These are phyloP conservation scores for Aphrocallistes beatrix DNA, from an alignment of 37 sponge, comb jelly and placozoan genomes.

Conservation along the genomic window DNA sequence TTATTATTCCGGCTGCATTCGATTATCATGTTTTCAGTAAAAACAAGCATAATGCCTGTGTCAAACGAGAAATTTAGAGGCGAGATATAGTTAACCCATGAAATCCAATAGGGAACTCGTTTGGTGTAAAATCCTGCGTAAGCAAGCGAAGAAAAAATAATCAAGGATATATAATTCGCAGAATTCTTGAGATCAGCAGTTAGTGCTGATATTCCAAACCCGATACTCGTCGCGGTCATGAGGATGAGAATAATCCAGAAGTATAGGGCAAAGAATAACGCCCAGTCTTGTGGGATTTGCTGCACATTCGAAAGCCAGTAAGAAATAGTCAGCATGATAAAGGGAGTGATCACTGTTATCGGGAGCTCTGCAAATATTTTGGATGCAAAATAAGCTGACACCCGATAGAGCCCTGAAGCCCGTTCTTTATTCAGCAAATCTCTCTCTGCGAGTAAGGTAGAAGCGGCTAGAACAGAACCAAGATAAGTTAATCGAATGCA, in stretches of 20 bases:
- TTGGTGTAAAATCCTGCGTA: conserved; percentile 56
- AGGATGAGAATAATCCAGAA: background rate
- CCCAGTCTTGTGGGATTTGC: background rate
- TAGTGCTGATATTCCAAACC: conserved; percentile 35
- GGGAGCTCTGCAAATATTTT: conserved; percentile 60
- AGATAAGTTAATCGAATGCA: background rate
- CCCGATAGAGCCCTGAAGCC: conserved; percentile 44
- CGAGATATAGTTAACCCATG: conserved; percentile 44
- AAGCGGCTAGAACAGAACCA: background rate
- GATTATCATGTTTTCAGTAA: conserved; percentile 16
- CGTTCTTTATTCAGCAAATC: conserved; percentile 41
- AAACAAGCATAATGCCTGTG: conserved; percentile 28
- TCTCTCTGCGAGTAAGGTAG: conserved; percentile 37
- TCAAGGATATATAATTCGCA: conserved; percentile 19
- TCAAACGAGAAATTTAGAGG: conserved; percentile 37
- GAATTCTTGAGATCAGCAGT: conserved; percentile 19
- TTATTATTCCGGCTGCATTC: background rate
- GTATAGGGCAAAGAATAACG: background rate
- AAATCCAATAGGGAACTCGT: conserved; percentile 41
- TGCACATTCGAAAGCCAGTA: conserved; percentile 36
- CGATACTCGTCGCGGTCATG: background rate
- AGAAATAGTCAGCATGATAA: conserved; percentile 21
- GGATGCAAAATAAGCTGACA: conserved; percentile 57
- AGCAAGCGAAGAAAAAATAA: conserved; percentile 40
- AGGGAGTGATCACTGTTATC: conserved; percentile 29